phyloP scores from a whole-genome alignment of 2,888 invertebrate species.

The Apoda limacodes region DNA sequence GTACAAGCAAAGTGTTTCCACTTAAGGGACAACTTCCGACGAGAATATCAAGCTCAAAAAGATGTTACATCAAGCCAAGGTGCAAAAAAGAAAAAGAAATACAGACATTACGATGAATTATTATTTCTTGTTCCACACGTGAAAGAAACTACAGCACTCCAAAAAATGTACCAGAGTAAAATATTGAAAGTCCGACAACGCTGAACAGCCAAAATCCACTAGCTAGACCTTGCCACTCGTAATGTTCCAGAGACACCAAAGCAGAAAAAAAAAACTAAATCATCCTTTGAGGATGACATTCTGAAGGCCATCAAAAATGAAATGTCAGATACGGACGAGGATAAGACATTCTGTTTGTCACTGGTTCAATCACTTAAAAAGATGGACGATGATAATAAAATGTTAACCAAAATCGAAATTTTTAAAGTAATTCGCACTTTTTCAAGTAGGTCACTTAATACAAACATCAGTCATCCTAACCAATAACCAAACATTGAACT shows the following conservation, averaged over 20 bases:
- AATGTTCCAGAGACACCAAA: slow-evolving; percentile 10
- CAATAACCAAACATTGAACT: no score
- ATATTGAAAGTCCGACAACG: slow-evolving; percentile 6
- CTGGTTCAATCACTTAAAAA: slow-evolving; percentile 14
- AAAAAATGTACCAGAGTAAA: slow-evolving; percentile 12
- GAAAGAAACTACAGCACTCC: no score
- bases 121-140: slow-evolving; percentile 18
- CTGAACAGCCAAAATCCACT: slow-evolving; percentile 5
- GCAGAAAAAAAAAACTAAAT: slow-evolving; percentile 9
- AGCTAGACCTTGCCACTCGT: slow-evolving; percentile 4
- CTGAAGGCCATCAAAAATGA: slow-evolving; percentile 12
- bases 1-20: slow-evolving; percentile 16
- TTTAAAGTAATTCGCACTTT: slow-evolving; percentile 15
- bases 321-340: slow-evolving; percentile 11
- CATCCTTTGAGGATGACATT: slow-evolving; percentile 11
- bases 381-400: slow-evolving; percentile 14
- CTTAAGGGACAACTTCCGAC: slow-evolving; percentile 15
- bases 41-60: slow-evolving; percentile 14
- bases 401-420: slow-evolving; percentile 16
- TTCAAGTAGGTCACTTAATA: no score
- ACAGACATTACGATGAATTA: slow-evolving; percentile 17
- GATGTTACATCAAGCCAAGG: slow-evolving; percentile 6
- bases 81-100: slow-evolving; percentile 15
- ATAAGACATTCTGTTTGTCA: slow-evolving; percentile 16
- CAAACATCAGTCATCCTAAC: no score